Percentiles rank a stretch among this genome's conserved stretches.
These are phyloP conservation scores for Pipra filicauda DNA, from an alignment of 2,113 vertebrate genomes.

Conservation along the genomic window DNA sequence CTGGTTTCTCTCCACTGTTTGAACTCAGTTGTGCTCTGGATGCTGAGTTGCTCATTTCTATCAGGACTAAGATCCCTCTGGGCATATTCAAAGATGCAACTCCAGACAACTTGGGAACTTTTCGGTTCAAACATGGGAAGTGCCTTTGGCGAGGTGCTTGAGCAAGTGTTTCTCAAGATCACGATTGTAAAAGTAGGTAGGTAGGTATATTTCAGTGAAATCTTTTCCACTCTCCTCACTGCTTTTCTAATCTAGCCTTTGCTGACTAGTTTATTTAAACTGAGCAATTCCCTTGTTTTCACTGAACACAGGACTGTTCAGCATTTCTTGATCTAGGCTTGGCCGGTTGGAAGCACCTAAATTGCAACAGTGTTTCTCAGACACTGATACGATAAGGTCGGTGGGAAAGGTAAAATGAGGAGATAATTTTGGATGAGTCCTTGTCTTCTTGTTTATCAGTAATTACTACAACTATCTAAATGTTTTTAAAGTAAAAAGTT, in stretches of 20 bases:
- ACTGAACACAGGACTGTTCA: background rate
- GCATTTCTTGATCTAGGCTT: background rate
- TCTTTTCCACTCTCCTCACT: background rate
- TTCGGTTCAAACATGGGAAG: background rate
- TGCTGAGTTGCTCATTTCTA: background rate
- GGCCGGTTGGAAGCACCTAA: background rate
- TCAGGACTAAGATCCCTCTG: background rate
- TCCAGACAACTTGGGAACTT: background rate
- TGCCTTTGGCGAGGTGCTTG: background rate
- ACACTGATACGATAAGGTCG: background rate
- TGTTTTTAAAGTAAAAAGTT: background rate
- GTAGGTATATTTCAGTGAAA: background rate
- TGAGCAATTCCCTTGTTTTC: background rate
- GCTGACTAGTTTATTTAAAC: background rate
- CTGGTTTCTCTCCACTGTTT: background rate
- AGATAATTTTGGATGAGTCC: background rate
- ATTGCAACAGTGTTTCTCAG: background rate
- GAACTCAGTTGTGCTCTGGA: background rate
- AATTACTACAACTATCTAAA: background rate
- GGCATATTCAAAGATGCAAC: background rate
- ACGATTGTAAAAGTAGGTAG: background rate
- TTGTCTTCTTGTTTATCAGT: background rate
- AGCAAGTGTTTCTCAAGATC: slow-evolving; percentile 2
- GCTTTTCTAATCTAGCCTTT: background rate
- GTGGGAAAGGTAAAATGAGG: background rate